Conservation (phyloP, 2,797 vertebrate genomes). For the Xyrichtys novacula region DNA sequence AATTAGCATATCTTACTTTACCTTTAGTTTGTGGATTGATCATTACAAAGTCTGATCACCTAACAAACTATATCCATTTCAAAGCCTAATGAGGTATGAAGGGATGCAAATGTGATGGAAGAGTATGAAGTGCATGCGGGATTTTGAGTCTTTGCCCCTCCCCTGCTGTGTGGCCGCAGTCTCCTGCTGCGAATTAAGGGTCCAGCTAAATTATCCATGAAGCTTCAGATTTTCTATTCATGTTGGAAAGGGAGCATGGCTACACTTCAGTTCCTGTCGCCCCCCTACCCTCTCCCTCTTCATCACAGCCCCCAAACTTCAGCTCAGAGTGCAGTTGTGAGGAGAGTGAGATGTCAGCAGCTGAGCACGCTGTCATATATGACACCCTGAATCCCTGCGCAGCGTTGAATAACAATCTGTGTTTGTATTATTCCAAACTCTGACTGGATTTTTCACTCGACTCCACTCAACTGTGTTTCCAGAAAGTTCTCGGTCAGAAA, state of each 20-base stretch:
- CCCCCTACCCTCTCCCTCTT: background rate
- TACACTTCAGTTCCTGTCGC: no score
- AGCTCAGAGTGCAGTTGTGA: slow-evolving; percentile 23
- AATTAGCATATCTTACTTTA: no score
- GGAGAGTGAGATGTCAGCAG: slow-evolving; percentile 75
- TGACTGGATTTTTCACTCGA: slow-evolving; percentile 46
- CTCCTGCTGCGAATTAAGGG: slow-evolving; percentile 40
- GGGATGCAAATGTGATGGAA: no score
- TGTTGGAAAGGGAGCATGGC: slow-evolving; percentile 15
- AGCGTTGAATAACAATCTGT: background rate
- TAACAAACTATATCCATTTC: no score
- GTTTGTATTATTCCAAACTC: slow-evolving; percentile 53
- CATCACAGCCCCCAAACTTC: no score
- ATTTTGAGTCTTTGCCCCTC: background rate
- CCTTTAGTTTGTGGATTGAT: no score
- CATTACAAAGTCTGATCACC: no score
- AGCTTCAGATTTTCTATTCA: slow-evolving; percentile 25
- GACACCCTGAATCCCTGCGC: background rate
- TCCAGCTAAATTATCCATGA: slow-evolving; percentile 41
- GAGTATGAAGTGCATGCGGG: background rate
- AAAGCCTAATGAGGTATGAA: no score
- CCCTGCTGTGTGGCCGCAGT: background rate
- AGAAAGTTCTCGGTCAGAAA: slow-evolving; percentile 74
- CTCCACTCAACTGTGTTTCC: slow-evolving; percentile 76
- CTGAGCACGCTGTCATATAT: slow-evolving; percentile 58